Percentiles rank a stretch among this genome's conserved stretches.
phyloP scores from a whole-genome alignment of 2,797 vertebrate genomes.

The Lutjanus argentimaculatus region DNA sequence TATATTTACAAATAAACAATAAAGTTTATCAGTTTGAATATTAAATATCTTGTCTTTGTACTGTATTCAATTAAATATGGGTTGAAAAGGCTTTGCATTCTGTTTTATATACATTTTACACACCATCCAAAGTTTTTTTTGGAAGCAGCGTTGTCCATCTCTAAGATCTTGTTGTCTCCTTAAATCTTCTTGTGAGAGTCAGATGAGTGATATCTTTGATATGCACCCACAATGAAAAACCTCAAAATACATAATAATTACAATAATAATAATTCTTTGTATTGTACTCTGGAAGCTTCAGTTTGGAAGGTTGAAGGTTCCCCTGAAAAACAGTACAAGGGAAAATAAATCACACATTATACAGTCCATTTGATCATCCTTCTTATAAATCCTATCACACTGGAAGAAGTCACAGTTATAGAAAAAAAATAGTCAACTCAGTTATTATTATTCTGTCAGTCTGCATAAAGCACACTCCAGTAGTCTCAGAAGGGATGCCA shows the following conservation, averaged over 20 bases:
- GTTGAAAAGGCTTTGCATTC: too few species aligned
- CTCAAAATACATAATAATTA: constrained; percentile 8
- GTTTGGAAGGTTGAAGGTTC: background rate
- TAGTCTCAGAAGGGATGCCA: constrained; percentile 46
- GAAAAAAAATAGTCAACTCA: constrained; percentile 3
- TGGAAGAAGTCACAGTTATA: background rate
- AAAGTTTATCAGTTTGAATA: too few species aligned
- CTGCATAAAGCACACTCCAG: constrained; percentile 53
- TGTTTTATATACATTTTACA: too few species aligned
- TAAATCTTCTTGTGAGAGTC: constrained; percentile 6
- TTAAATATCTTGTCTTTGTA: too few species aligned
- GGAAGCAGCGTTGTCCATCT: too few species aligned
- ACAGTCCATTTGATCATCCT: background rate
- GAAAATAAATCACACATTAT: background rate
- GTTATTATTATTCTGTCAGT: constrained; percentile 48
- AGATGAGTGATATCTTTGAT: background rate
- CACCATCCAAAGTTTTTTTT: too few species aligned
- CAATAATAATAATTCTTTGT: background rate
- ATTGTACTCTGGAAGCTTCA: constrained; percentile 35
- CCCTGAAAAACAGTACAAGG: background rate
- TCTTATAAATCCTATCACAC: constrained; percentile 4
- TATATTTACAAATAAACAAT: too few species aligned
- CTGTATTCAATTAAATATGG: too few species aligned
- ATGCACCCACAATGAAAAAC: background rate
- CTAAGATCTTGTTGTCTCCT: too few species aligned